A percentile compares a stretch with the other conserved stretches of the same genome.
phyloP scores from a whole-genome alignment of 2,888 invertebrate genomes.

The Tethea ocularis region DNA sequence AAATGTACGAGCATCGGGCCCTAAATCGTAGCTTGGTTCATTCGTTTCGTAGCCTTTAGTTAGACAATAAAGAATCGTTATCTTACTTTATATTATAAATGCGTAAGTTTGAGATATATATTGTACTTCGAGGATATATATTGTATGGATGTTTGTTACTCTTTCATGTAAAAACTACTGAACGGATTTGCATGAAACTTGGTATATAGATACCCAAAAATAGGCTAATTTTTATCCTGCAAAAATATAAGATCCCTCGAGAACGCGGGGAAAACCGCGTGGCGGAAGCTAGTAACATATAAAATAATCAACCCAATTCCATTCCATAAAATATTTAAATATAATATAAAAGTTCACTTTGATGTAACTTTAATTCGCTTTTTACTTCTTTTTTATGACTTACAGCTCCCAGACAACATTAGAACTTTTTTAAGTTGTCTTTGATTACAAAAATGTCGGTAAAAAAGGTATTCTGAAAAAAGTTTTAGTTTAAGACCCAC shows the following conservation, averaged over 20 bases:
- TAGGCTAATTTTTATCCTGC: too few relatives aligned
- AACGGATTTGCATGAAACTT: too few relatives aligned
- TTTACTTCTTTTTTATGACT: slow-evolving; percentile 12
- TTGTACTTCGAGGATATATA: too few relatives aligned
- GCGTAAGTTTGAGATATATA: too few relatives aligned
- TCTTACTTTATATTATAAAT: too few relatives aligned
- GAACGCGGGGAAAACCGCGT: too few relatives aligned
- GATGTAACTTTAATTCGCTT: slow-evolving; percentile 18
- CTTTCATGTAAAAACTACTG: too few relatives aligned
- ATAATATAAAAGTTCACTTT: slow-evolving; percentile 12
- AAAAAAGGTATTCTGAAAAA: background rate
- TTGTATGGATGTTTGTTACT: too few relatives aligned
- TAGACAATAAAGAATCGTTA: background rate
- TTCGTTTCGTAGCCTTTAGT: slow-evolving; percentile 9
- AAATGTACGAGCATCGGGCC: too few relatives aligned
- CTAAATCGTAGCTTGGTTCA: background rate
- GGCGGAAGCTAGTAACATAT: too few relatives aligned
- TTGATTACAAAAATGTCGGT: slow-evolving; percentile 5
- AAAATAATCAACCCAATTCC: slow-evolving; percentile 7
- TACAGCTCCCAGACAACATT: slow-evolving; percentile 5
- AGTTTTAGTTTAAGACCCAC: background rate
- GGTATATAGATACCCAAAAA: too few relatives aligned
- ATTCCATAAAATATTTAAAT: slow-evolving; percentile 5
- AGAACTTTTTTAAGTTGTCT: slow-evolving; percentile 1
- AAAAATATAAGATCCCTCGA: too few relatives aligned